Conservation (phyloP, 1,140 invertebrate genomes). For the Drosophila aff. region DNA sequence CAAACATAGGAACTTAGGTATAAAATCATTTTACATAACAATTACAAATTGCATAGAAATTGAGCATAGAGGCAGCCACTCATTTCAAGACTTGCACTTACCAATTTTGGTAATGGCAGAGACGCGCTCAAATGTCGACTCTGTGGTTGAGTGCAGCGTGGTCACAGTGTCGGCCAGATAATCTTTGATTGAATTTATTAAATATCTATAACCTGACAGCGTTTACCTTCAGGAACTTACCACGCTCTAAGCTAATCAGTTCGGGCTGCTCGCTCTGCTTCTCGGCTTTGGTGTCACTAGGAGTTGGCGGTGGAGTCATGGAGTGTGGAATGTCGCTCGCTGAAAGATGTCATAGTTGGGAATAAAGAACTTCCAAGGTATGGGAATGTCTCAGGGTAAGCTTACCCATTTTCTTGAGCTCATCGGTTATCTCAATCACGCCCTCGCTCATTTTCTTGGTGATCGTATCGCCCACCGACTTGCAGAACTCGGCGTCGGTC, state of each 20-base stretch:
- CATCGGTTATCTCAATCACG: constrained; percentile 78
- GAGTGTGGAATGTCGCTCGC: constrained; percentile 82
- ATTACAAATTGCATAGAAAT: constrained; percentile 72
- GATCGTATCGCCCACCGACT: constrained; percentile 83
- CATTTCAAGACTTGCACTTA: constrained; percentile 64
- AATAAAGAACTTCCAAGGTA: neutral
- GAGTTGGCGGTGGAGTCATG: constrained; percentile 84
- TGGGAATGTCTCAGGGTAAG: neutral
- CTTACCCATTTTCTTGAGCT: constrained; percentile 74
- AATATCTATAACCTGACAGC: no score
- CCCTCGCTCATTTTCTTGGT: constrained; percentile 85
- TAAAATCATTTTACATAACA: constrained; percentile 77
- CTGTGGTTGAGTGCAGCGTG: constrained; percentile 77
- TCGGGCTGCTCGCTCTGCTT: constrained; percentile 60
- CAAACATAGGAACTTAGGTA: constrained; percentile 65
- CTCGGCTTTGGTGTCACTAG: constrained; percentile 76
- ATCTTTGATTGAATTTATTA: constrained; percentile 36
- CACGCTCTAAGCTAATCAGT: constrained; percentile 58
- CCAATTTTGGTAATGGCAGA: constrained; percentile 82
- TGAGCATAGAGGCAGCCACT: constrained; percentile 50
- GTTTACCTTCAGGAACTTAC: constrained; percentile 16
- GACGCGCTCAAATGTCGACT: constrained; percentile 80
- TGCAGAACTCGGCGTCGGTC: constrained; percentile 84
- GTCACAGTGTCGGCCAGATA: constrained; percentile 73
- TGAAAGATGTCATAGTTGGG: constrained; percentile 11